Evolutionary conservation across 2,113 vertebrate genomes (phyloP), one percentile per base, ranked within the genome.

Genomic region (Corythaeola cristata): DNA sequence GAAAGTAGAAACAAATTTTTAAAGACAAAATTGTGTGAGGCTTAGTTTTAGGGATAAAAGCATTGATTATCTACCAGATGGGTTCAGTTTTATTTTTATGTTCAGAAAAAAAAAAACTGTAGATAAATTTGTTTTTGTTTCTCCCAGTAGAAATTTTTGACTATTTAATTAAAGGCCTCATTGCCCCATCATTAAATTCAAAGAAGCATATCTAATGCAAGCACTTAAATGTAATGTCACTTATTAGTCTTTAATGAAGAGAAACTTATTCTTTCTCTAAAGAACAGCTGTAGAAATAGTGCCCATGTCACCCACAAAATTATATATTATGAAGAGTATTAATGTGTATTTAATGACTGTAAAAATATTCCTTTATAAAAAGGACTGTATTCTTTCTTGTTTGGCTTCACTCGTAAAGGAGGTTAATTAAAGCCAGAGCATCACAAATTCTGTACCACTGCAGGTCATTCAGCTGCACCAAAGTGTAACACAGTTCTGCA

Each of bases 101-200:
- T 35, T 12, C 26, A 41, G 60, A 90, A 63, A 59, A 76, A 94
- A 71, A 97, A n/a, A n/a, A n/a, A n/a, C 98, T 95, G 94, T 67
- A 96, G 96, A 98, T 97, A 96, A 98, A 98, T 98, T 98, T 98
- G 97, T 97, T 98, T 96, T 98, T 98, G 98, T 98, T 98, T 98
- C 98, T 98, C 98, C 97, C 97, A 79, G 93, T 95, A 97, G 98
- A 98, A 98, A 97, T 96, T 98, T 98, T 97, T 98, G 97, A 97
- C 98, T 97, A 97, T 98, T 98, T 98, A 98, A 98, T 98, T 98
- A 98, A 98, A 98, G 97, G 98, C 98, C 98, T 98, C 98, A 98
- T 98, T 98, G 98, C 98, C 97, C 98, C 97, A 98, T 98, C 98
- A 96, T 98, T 98, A 98, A 98, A 98, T 98, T 97, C 98, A 98